Percentiles rank a stretch among this genome's conserved stretches.
Conservation (phyloP, 2,113 vertebrate genomes). For the Canis aureus region DNA sequence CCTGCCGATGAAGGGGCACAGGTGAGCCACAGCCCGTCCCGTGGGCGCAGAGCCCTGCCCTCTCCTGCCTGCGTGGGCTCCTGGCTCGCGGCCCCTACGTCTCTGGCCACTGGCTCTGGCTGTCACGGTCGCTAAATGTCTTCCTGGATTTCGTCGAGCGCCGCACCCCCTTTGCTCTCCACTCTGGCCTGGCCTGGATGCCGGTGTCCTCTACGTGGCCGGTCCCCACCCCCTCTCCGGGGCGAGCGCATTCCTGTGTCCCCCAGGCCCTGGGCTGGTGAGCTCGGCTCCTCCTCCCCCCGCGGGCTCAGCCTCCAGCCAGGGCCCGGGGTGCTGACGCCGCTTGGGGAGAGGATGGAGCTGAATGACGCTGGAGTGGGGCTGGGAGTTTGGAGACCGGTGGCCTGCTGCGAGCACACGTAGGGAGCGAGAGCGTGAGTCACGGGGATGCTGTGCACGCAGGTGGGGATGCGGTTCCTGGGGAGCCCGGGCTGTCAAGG, state of each 20-base stretch:
- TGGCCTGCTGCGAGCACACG: neutral
- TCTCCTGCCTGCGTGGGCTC: neutral
- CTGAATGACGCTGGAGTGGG: neutral
- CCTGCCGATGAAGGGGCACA: neutral
- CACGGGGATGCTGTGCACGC: constrained; percentile 61
- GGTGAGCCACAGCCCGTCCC: neutral
- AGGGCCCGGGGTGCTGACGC: neutral
- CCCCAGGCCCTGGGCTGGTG: neutral
- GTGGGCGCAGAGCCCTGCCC: neutral
- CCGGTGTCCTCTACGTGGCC: neutral
- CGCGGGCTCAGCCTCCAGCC: neutral
- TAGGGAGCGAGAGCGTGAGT: neutral
- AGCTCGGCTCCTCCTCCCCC: neutral
- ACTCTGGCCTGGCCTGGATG: neutral
- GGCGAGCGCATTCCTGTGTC: neutral
- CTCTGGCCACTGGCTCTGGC: constrained; percentile 33
- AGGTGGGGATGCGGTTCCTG: neutral
- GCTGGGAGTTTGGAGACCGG: neutral
- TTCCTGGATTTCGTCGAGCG: neutral
- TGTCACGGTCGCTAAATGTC: neutral
- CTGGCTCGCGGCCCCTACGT: neutral
- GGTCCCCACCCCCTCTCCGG: neutral
- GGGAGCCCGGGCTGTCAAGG: neutral
- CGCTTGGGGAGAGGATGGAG: neutral
- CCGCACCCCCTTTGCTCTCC: neutral